Conservation (phyloP, 2,888 invertebrate species). For the Morpho deidamia region DNA sequence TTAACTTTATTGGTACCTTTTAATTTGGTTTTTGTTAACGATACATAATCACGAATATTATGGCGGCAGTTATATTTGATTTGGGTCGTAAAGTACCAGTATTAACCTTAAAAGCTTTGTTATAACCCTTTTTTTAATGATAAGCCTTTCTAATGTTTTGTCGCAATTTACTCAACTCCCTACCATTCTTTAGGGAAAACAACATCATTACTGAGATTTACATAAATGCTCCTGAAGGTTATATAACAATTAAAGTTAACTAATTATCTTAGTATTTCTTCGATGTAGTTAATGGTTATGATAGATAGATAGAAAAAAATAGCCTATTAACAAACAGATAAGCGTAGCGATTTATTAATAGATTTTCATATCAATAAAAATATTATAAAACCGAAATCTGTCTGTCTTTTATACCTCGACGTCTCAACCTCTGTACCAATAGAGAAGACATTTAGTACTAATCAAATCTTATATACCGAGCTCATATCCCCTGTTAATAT, state of each 20-base stretch:
- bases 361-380: too few relatives aligned
- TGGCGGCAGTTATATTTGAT: conserved; percentile 29
- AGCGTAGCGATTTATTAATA: background rate
- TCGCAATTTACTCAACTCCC: conserved; percentile 37
- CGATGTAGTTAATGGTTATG: conserved; percentile 21
- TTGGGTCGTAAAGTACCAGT: conserved; percentile 32
- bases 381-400: too few relatives aligned
- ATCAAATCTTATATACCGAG: too few relatives aligned
- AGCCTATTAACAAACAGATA: too few relatives aligned
- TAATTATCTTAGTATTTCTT: conserved; percentile 4
- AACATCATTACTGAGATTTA: conserved; percentile 8
- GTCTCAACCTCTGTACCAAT: too few relatives aligned
- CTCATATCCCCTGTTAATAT: too few relatives aligned
- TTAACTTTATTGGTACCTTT: conserved; percentile 3
- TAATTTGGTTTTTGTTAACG: conserved; percentile 19
- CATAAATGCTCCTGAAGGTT: conserved; percentile 2
- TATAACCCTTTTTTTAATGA: conserved; percentile 39
- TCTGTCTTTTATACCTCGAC: too few relatives aligned
- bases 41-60: conserved; percentile 25
- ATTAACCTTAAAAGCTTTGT: conserved; percentile 46
- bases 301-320: too few relatives aligned
- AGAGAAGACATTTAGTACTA: too few relatives aligned
- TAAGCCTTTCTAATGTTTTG: conserved; percentile 38
- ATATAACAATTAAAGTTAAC: conserved; percentile 4
- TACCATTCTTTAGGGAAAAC: conserved; percentile 30